Base-by-base conservation (phyloP, 2,888 invertebrate genomes). In the Hermaeophaga mercurialis region DNA sequence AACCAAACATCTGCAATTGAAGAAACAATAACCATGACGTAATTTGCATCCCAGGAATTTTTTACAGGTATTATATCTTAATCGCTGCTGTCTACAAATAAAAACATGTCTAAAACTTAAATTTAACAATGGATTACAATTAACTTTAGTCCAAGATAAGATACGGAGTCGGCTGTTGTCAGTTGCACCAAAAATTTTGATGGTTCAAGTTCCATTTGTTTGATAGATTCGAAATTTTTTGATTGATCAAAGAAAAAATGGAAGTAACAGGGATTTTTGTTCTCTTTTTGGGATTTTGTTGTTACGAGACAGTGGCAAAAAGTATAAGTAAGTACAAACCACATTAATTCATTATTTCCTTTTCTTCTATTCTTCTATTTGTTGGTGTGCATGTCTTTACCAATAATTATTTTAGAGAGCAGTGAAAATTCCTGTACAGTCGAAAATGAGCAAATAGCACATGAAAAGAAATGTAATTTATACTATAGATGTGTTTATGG, bases 401-500 rank as follows among this genome's bases (percentile, higher is more conserved):
- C n/a, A n/a, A n/a, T n/a, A n/a, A n/a, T n/a, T n/a, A n/a, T n/a
- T n/a, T 33, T 8, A 33, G 14, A 33, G 6, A 12, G 24, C 12
- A 43, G 12, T 8, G 3, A 1, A 24, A 19, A 24, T 9, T 12
- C 8, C 9, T 26, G 26, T 11, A 8, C 6, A 11, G 12, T 11
- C 7, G 65, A 66, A 52, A 61, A 64, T 31, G 59, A 59, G 46
- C 63, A 62, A 24, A 28, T 67, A 5, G 65, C 68, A 12, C 68
- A 71, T 54, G 63, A 63, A 55, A 43, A 50, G 1, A 57, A 66
- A 17, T 72, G 72, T 56, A 48, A 62, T 4, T 47, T 54, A 22
- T 70, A 67, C 38, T 70, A 66, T 47, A 55, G 67, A 12, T 71
- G 71, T 54, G 61, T 66, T 14, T 66, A 68, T 43, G 67, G 68